Percentiles rank a stretch among this genome's conserved stretches.
Conservation (phyloP, 2,888 invertebrate species). For the Harpalus rufipes region DNA sequence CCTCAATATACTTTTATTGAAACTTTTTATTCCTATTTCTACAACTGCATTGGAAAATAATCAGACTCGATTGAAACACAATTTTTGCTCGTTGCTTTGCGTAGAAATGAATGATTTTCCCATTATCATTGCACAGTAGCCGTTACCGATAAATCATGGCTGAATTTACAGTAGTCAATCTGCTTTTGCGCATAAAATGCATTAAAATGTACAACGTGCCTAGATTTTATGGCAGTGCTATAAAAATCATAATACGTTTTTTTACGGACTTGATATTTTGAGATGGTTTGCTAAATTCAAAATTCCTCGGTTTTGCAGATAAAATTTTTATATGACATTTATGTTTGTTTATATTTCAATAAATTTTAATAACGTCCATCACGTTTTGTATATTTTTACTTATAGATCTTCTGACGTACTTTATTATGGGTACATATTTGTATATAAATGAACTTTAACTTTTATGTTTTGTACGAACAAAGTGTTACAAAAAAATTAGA, state of each 20-base stretch:
- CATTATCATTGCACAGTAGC: not conserved
- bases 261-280: constrained; percentile 43
- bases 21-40: not conserved
- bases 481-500: not conserved
- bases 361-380: constrained; percentile 3
- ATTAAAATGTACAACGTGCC: constrained; percentile 43
- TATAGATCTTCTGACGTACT: not conserved
- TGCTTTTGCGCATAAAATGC: constrained; percentile 9
- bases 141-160: constrained; percentile 9
- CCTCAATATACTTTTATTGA: no score
- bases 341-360: constrained; percentile 37
- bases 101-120: not conserved
- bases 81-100: not conserved
- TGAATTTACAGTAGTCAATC: constrained; percentile 35
- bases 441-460: not conserved
- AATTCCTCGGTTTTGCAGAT: not conserved
- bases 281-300: constrained; percentile 7
- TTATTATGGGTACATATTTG: not conserved
- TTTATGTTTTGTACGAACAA: not conserved
- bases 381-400: not conserved
- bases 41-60: not conserved
- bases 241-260: constrained; percentile 43
- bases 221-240: constrained; percentile 19
- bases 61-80: not conserved
- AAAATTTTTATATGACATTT: constrained; percentile 27